Base-by-base conservation (phyloP, 92 coral and sea anemone species). In the Parazoanthus atlanticus region DNA sequence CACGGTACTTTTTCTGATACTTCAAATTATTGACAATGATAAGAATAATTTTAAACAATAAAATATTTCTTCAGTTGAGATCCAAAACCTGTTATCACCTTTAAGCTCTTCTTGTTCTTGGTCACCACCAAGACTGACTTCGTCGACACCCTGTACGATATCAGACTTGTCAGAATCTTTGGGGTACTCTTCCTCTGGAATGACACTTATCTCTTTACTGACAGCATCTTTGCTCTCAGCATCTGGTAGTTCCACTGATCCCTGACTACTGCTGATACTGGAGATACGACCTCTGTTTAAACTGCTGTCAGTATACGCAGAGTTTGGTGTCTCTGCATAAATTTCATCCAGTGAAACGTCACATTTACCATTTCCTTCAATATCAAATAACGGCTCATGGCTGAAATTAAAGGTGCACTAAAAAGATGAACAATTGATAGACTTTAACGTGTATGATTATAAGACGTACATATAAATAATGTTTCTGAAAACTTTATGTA, bases 321-420 rank as follows among this genome's bases (percentile, higher is more conserved):
- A 31, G 2, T 65, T 75, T 58, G 67, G 81, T 12, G 85, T 40
- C 61, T 92, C 95, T 9, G 82, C 89, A 80, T 90, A 91, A 86
- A 93, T 90, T 74, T 94, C 93, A 76, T 93, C 96, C 85, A 95
- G 91, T 81, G 98, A 88, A 78, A 91, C 86, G 67, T 93, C 98
- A 36, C 90, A 85, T 64, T 93, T 96, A 40, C 88, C 98, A 67
- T 93, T 94, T 5, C 96, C 77, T 33, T 90, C 91, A 34, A 95
- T 91, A 76, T 88, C 95, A 83, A 95, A 93, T 34, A 95, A 88
- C 13, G 98, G 98, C 79, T 95, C 98, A 43, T 93, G 92, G 74
- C 90, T 89, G 56, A 94, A 81, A 74, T 90, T 89, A 38, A 9
- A 80, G 89, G 54, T 2, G 8, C 25, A 10, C n/a, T 17, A 16